Conservation (phyloP, 1,140 invertebrate genomes). For the Ridgeia piscesae region DNA sequence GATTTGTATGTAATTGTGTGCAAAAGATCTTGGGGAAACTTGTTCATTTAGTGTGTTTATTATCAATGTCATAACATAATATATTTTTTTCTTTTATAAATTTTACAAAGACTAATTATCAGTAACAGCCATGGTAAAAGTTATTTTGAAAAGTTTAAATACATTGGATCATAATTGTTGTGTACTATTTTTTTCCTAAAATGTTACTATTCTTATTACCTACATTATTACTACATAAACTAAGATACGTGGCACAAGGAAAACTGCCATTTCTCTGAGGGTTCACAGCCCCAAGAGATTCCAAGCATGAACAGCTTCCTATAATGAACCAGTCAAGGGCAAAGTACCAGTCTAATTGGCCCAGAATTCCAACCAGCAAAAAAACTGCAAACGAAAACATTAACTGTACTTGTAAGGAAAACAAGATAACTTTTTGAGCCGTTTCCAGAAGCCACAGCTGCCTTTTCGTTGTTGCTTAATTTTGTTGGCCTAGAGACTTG, state of each 20-base stretch:
- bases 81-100: not conserved
- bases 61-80: not conserved
- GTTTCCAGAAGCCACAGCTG: not conserved
- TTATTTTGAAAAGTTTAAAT: too few relatives aligned
- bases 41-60: not conserved
- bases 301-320: not conserved
- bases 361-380: not conserved
- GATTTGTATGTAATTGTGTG: not conserved
- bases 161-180: too few relatives aligned
- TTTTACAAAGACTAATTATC: too few relatives aligned
- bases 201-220: too few relatives aligned
- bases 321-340: not conserved
- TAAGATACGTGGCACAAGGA: too few relatives aligned
- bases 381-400: not conserved
- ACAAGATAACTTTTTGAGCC: not conserved
- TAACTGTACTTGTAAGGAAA: not conserved
- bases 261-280: too few relatives aligned
- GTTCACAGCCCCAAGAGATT: not conserved
- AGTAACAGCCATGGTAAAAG: too few relatives aligned
- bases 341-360: not conserved
- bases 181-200: too few relatives aligned
- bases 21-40: not conserved
- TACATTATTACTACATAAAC: too few relatives aligned
- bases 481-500: not conserved
- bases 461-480: not conserved